These are phyloP conservation scores for Halocynthia roretzi DNA, from an alignment of 23 tunicate species.

Conservation along the genomic window DNA sequence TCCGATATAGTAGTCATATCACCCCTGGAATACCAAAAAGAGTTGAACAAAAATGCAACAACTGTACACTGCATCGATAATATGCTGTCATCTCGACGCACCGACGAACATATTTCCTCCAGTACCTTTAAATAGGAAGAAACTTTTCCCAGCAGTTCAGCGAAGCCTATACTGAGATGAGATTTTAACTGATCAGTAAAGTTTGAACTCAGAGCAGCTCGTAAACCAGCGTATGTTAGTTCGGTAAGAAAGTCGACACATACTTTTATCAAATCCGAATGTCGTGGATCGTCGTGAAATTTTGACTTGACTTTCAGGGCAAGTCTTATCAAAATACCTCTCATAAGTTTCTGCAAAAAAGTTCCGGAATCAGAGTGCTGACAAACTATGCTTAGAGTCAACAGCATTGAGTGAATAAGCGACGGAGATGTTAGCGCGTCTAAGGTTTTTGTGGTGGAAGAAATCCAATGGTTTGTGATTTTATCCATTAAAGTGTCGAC, in stretches of 20 bases:
- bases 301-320: background rate
- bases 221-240: background rate
- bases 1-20: background rate
- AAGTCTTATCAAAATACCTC: background rate
- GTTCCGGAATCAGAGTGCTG: background rate
- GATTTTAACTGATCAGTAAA: background rate
- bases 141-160: background rate
- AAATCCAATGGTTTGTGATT: background rate
- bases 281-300: slow-evolving; percentile 1
- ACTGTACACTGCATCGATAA: background rate
- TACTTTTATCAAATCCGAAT: background rate
- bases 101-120: background rate
- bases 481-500: background rate
- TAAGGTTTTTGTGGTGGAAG: background rate
- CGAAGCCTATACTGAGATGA: background rate
- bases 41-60: background rate
- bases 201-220: background rate
- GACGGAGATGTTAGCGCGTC: background rate
- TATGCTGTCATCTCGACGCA: background rate
- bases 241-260: background rate
- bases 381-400: background rate
- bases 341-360: slow-evolving; percentile 1
- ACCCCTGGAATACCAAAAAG: background rate
- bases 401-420: background rate
- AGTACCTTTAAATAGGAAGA: background rate